Evolutionary conservation across 2,113 vertebrate genomes (phyloP).

Genomic region (Plecturocebus donacophilus): DNA sequence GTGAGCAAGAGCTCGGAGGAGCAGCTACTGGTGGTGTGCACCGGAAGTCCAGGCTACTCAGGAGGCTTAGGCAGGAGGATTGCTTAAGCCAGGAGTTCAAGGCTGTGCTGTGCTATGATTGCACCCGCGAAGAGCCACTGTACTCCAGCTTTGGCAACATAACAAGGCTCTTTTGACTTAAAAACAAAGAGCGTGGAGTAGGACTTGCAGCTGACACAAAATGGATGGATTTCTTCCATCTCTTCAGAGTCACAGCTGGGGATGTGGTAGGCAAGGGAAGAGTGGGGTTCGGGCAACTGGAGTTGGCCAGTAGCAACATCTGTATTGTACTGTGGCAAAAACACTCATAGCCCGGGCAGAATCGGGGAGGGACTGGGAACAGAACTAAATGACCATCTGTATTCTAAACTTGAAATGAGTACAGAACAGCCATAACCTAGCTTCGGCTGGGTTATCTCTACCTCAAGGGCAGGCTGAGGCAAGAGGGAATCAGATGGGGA

Average conservation of each 20-base stretch:
- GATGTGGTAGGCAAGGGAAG: not conserved
- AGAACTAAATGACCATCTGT: not conserved
- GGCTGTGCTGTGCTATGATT: not conserved
- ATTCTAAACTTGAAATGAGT: constrained; percentile 42
- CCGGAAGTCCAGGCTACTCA: not conserved
- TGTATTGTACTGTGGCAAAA: not conserved
- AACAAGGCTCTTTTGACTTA: not conserved
- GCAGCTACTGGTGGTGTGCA: not conserved
- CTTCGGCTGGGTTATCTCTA: not conserved
- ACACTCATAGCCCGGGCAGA: not conserved
- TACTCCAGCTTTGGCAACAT: not conserved
- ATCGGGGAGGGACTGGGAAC: not conserved
- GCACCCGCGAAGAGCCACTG: not conserved
- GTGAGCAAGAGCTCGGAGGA: not conserved
- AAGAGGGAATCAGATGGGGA: not conserved
- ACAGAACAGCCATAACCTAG: constrained; percentile 38
- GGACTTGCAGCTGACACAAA: not conserved
- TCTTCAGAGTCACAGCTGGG: not conserved
- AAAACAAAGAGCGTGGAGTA: not conserved
- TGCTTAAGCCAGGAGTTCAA: not conserved
- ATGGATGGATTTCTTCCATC: not conserved
- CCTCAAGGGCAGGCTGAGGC: constrained; percentile 17
- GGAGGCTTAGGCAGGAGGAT: not conserved
- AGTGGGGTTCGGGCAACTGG: not conserved
- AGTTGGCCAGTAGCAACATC: not conserved